Evolutionary conservation across 2,888 invertebrate species (phyloP).

Genomic region (Capitulum mitella): DNA sequence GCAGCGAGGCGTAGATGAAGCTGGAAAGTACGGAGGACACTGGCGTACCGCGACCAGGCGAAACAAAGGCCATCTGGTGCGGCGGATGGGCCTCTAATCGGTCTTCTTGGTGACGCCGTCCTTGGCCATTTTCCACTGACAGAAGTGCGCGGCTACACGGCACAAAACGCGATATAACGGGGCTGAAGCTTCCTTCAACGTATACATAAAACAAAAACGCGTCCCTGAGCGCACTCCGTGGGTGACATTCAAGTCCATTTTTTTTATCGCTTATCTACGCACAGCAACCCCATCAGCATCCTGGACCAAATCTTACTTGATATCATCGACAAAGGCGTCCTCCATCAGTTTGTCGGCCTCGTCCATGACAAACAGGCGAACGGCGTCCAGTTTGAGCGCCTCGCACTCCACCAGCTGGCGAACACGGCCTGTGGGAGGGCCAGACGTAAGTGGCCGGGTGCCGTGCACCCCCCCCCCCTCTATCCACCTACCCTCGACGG

Average conservation of each 20-base stretch:
- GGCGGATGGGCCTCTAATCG: neutral
- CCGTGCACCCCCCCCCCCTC: too few relatives aligned
- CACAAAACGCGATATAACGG: too few relatives aligned
- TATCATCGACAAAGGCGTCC: slow-evolving; percentile 62
- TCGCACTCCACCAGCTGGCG: slow-evolving; percentile 70
- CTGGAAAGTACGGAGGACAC: too few relatives aligned
- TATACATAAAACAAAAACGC: slow-evolving; percentile 31
- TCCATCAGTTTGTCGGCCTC: slow-evolving; percentile 93
- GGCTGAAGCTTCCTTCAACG: slow-evolving; percentile 18
- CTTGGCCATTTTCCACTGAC: too few relatives aligned
- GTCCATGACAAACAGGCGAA: slow-evolving; percentile 77
- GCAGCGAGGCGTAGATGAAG: slow-evolving; percentile 64
- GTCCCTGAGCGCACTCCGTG: neutral
- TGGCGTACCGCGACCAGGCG: slow-evolving; percentile 35
- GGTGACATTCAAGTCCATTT: slow-evolving; percentile 30
- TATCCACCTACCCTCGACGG: too few relatives aligned
- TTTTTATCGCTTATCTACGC: too few relatives aligned
- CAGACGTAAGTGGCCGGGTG: neutral
- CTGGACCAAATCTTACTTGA: slow-evolving; percentile 61
- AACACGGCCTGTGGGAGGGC: slow-evolving; percentile 68
- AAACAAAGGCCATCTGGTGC: neutral
- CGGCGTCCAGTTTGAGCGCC: slow-evolving; percentile 53
- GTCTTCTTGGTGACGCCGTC: too few relatives aligned
- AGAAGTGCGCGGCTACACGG: too few relatives aligned
- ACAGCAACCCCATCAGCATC: too few relatives aligned